Conservation (phyloP, 2,113 vertebrate species). For the Perccottus glenii region DNA sequence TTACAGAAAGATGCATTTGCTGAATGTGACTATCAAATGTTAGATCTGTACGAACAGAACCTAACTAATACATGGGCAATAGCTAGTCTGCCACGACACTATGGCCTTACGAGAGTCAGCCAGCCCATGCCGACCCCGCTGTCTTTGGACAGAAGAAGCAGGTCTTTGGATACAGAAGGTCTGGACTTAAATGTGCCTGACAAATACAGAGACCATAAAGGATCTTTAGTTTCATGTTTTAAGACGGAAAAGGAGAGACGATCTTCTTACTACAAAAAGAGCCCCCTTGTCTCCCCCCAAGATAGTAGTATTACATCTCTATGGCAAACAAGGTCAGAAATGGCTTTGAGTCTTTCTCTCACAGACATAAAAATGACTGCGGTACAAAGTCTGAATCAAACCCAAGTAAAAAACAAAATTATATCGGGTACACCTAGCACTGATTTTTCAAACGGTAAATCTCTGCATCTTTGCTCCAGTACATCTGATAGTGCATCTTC, state of each 20-base stretch:
- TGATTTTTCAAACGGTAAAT: constrained; percentile 29
- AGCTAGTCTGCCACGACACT: constrained; percentile 89
- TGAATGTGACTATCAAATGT: constrained; percentile 86
- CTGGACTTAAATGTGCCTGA: constrained; percentile 83
- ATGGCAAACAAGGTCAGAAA: constrained; percentile 64
- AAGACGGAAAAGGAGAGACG: constrained; percentile 55
- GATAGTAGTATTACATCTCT: constrained; percentile 47
- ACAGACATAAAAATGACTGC: constrained; percentile 46
- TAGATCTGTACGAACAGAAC: constrained; percentile 80
- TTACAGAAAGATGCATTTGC: constrained; percentile 87
- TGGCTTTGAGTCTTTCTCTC: constrained; percentile 53
- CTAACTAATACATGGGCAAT: constrained; percentile 86
- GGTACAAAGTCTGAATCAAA: constrained; percentile 42
- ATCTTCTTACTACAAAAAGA: constrained; percentile 66
- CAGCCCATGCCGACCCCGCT: constrained; percentile 81
- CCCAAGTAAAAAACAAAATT: constrained; percentile 43
- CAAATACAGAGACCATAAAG: constrained; percentile 57
- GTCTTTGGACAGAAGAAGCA: constrained; percentile 87
- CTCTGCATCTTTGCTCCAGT: constrained; percentile 40
- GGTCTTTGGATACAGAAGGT: constrained; percentile 91
- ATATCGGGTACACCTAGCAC: constrained; percentile 29
- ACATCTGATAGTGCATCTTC: constrained; percentile 34
- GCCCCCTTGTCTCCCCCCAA: constrained; percentile 48
- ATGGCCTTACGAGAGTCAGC: constrained; percentile 82
- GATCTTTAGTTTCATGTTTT: constrained; percentile 52